phyloP scores from a whole-genome alignment of 1,140 invertebrate genomes.

The Temnothorax longispinosus region DNA sequence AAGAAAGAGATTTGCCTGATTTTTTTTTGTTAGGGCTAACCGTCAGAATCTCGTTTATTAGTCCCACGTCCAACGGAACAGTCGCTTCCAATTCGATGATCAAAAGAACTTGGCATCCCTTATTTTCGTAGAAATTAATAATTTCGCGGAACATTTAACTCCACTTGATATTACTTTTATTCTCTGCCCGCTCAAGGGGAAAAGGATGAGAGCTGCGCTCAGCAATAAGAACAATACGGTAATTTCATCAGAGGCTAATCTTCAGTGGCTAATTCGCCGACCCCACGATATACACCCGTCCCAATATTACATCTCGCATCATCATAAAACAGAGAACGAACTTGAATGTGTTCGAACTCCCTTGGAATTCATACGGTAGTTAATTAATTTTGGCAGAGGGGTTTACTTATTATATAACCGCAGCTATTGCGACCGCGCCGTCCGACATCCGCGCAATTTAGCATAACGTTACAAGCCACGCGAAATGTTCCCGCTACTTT shows the following conservation, averaged over 20 bases:
- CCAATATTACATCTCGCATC: conserved; percentile 13
- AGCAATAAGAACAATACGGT: conserved; percentile 23
- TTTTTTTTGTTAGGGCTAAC: conserved; percentile 11
- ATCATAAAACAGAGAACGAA: conserved; percentile 30
- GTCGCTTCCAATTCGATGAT: conserved; percentile 49
- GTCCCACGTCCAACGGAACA: conserved; percentile 12
- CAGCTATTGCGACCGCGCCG: conserved; percentile 13
- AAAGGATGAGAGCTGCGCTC: not conserved
- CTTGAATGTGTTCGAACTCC: not conserved
- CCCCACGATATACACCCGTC: not conserved
- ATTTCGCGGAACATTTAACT: conserved; percentile 56
- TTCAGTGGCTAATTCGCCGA: not conserved
- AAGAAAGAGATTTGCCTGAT: not conserved
- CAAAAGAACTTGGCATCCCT: conserved; percentile 47
- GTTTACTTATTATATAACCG: conserved; percentile 27
- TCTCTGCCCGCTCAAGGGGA: conserved; percentile 20
- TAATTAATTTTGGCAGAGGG: conserved; percentile 66
- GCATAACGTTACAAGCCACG: conserved; percentile 60
- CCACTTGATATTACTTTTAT: conserved; percentile 53
- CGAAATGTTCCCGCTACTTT: conserved; percentile 17
- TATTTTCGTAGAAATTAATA: conserved; percentile 59
- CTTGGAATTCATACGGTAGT: conserved; percentile 18
- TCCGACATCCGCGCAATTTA: conserved; percentile 34
- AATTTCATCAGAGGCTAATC: conserved; percentile 55
- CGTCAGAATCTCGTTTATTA: conserved; percentile 33